These are phyloP conservation scores for Cossypha polioptera DNA, from an alignment of 2,797 vertebrate genomes.

Conservation along the genomic window DNA sequence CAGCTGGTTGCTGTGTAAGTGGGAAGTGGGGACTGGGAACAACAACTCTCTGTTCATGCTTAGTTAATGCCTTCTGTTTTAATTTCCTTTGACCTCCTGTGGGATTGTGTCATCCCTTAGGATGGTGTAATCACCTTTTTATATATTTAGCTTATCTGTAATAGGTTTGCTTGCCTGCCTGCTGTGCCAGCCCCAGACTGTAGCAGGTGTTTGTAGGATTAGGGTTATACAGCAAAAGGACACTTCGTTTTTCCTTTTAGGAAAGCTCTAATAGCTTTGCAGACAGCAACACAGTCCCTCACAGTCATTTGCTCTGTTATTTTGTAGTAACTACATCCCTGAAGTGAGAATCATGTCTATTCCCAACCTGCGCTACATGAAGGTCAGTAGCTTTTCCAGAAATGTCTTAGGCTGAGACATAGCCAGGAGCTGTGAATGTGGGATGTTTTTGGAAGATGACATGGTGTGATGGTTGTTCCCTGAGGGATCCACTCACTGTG, in stretches of 20 bases:
- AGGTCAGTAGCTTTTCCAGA: slow-evolving; percentile 80
- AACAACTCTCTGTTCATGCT: background rate
- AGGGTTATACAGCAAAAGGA: background rate
- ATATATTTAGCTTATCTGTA: background rate
- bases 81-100: background rate
- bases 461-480: background rate
- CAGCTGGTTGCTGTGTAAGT: slow-evolving; percentile 99
- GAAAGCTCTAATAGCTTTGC: background rate
- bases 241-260: background rate
- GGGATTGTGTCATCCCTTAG: background rate
- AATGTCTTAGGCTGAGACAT: background rate
- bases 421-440: background rate
- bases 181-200: background rate
- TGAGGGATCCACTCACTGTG: fast-evolving
- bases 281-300: background rate
- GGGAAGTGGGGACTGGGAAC: background rate
- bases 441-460: background rate
- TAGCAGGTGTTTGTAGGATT: background rate
- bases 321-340: slow-evolving; percentile 93
- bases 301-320: slow-evolving; percentile 36
- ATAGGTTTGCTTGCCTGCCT: background rate
- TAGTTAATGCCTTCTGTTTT: background rate
- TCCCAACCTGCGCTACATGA: slow-evolving; percentile 94
- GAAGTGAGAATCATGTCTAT: slow-evolving; percentile 99
- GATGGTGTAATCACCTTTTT: background rate